A percentile compares a stretch with the other conserved stretches of the same genome.
These are phyloP conservation scores for Magallana gigas DNA, from an alignment of 1,140 invertebrate genomes.

Conservation along the genomic window DNA sequence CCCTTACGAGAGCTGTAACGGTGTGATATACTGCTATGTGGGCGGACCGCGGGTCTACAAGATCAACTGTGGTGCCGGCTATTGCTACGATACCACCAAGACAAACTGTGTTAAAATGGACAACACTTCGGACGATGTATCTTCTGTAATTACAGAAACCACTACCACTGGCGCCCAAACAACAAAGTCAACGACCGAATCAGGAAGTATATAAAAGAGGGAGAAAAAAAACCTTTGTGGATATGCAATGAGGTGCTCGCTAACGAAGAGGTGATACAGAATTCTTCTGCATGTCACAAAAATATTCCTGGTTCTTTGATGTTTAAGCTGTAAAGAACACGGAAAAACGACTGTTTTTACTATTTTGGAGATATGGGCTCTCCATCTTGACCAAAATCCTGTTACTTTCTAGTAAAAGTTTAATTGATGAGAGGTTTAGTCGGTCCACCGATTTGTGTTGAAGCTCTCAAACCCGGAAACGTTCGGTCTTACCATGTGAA, in stretches of 20 bases:
- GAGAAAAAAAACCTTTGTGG: no score
- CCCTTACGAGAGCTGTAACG: neutral
- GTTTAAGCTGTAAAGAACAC: neutral
- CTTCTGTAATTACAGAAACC: neutral
- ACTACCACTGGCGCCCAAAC: neutral
- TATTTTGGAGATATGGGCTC: neutral
- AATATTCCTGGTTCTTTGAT: neutral
- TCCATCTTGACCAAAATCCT: neutral
- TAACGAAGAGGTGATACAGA: neutral
- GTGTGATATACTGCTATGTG: conserved; percentile 17
- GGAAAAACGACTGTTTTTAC: neutral
- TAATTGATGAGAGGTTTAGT: neutral
- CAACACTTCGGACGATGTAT: neutral
- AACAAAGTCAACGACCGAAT: neutral
- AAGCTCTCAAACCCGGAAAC: conserved; percentile 4
- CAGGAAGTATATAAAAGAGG: neutral
- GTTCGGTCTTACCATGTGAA: neutral
- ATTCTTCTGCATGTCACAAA: neutral
- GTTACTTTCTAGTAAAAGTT: neutral
- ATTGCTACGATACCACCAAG: conserved; percentile 4
- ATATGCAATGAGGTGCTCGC: no score
- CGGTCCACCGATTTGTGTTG: neutral
- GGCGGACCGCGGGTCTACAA: conserved; percentile 7
- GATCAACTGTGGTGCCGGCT: neutral
- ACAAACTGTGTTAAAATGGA: conserved; percentile 17